Conservation (phyloP, 2,797 vertebrate species). For the Tauraco hartlaubi region DNA sequence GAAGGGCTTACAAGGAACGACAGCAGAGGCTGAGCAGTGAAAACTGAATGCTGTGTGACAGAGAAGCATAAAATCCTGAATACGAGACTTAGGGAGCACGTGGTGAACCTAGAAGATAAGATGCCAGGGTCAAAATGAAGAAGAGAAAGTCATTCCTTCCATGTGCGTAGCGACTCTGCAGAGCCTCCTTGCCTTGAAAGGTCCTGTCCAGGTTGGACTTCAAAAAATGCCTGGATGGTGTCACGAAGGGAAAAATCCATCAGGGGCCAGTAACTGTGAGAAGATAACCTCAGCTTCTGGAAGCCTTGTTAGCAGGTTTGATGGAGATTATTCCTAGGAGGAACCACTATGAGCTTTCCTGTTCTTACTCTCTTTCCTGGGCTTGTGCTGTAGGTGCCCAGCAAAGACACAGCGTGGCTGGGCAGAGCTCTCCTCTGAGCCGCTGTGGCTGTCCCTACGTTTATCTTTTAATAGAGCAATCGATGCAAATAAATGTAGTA, state of each 20-base stretch:
- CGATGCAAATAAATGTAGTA: background rate
- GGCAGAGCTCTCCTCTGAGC: background rate
- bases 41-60: background rate
- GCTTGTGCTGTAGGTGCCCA: background rate
- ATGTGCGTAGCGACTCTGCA: background rate
- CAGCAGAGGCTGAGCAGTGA: background rate
- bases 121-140: background rate
- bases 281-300: background rate
- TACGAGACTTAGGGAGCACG: no score
- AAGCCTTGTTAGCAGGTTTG: background rate
- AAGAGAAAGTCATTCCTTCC: background rate
- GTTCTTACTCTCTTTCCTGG: background rate
- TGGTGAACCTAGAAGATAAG: background rate
- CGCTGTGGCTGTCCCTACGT: background rate
- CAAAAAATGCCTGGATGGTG: background rate
- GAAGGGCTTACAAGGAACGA: background rate
- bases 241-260: background rate
- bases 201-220: background rate
- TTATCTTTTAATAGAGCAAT: background rate
- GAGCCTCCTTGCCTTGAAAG: background rate
- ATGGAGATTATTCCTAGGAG: background rate
- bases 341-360: background rate
- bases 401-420: background rate
- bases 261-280: accelerated
- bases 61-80: background rate